Base-by-base conservation (phyloP, 2,113 vertebrate genomes). In the Propithecus coquereli region DNA sequence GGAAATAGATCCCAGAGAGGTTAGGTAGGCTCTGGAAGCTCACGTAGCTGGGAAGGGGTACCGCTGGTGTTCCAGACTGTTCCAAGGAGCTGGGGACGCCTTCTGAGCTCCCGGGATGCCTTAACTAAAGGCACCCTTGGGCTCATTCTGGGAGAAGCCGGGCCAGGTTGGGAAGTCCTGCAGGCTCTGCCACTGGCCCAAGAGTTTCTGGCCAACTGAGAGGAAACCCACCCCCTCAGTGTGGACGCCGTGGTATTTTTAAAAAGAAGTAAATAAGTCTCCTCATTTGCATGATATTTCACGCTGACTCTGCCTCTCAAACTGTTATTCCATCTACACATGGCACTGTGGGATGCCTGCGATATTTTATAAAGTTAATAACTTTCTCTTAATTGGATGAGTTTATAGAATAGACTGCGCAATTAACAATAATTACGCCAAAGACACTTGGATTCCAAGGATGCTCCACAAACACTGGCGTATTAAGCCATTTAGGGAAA, bases 371-470 rank as follows among this genome's bases (percentile, higher is more conserved):
- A 98, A 98, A 98, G 98, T 99, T 99, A 98, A 98, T 99, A 99
- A 99, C 98, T 99, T 99, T 98, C 98, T 98, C 98, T 98, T 99
- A 98, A 99, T 98, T 98, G 98, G 98, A 98, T 98, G 98, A 98
- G 98, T 98, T 98, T 98, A 98, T 98, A 98, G 98, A 98, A 98
- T 98, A 98, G 97, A 98, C 97, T 37, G 94, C 95, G 98, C 98
- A 98, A 98, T 99, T 99, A 98, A 98, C 98, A 98, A 98, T 99
- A 98, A 99, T 99, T 99, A 98, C 74, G 91, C 97, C 98, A 98
- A 99, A 99, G 98, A 98, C 97, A 98, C 98, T 99, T 98, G 96
- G 98, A 98, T 98, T 98, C 98, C 95, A 97, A 97, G 98, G 98
- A 97, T 98, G 98, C 97, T 98, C 97, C 97, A 98, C 98, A 98